These are phyloP conservation scores for Malaclemys terrapin DNA, from an alignment of 2,113 vertebrate genomes.

Conservation along the genomic window DNA sequence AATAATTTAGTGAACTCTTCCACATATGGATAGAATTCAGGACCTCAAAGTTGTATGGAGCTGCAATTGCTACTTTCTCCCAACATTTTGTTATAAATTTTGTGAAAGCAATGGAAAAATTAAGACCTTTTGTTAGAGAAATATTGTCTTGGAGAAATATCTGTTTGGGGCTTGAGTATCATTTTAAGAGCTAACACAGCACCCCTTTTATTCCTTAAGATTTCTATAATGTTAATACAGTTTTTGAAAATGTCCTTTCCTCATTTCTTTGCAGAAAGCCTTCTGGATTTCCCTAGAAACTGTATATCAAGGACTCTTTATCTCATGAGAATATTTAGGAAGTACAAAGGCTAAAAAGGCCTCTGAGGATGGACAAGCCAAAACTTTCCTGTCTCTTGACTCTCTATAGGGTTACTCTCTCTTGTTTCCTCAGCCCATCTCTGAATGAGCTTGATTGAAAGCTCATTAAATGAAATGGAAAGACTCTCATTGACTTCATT, in stretches of 20 bases:
- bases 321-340: neutral
- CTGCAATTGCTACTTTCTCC: neutral
- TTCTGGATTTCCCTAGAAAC: constrained; percentile 10
- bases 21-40: neutral
- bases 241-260: constrained; percentile 31
- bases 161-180: accelerated
- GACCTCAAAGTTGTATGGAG: neutral
- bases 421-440: neutral
- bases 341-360: neutral
- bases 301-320: neutral
- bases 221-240: neutral
- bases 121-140: neutral
- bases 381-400: neutral
- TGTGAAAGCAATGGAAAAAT: neutral
- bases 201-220: neutral
- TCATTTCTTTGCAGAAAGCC: constrained; percentile 2
- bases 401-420: constrained; percentile 22
- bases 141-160: neutral
- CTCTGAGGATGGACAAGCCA: neutral
- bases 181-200: neutral
- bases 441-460: neutral
- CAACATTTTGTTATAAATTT: neutral
- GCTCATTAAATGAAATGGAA: constrained; percentile 25
- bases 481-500: neutral
- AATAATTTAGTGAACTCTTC: neutral